Conservation (phyloP, 2,113 vertebrate species). For the Vidua chalybeata region DNA sequence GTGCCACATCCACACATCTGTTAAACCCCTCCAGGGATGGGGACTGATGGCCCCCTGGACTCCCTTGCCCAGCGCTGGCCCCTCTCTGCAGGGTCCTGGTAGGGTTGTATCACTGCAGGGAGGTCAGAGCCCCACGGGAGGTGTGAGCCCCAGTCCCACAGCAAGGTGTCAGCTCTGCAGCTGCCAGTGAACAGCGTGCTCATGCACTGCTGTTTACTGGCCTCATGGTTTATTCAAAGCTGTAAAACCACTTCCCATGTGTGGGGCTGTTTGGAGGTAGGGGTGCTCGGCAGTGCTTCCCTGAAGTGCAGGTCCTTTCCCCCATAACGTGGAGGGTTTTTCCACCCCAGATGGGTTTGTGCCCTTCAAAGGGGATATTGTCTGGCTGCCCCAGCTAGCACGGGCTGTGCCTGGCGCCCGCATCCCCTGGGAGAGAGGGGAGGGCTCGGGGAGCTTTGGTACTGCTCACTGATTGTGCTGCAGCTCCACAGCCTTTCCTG, state of each 20-base stretch:
- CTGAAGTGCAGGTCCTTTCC: neutral
- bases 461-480: fast-evolving
- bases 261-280: neutral
- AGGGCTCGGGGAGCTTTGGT: fast-evolving
- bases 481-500: neutral
- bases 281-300: fast-evolving
- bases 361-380: slow-evolving; percentile 26
- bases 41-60: fast-evolving
- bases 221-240: neutral
- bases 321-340: neutral
- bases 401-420: neutral
- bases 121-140: fast-evolving
- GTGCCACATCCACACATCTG: neutral
- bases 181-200: neutral
- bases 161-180: neutral
- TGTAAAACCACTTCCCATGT: neutral
- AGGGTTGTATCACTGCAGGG: neutral
- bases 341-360: neutral
- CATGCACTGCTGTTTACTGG: neutral
- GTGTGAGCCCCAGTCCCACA: neutral
- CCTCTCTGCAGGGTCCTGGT: neutral
- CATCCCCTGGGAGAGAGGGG: neutral
- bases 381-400: fast-evolving
- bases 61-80: neutral
- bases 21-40: neutral